Percentiles rank a stretch among this genome's conserved stretches.
phyloP scores from a whole-genome alignment of 2,797 vertebrate genomes.

The Girardinus metallicus region DNA sequence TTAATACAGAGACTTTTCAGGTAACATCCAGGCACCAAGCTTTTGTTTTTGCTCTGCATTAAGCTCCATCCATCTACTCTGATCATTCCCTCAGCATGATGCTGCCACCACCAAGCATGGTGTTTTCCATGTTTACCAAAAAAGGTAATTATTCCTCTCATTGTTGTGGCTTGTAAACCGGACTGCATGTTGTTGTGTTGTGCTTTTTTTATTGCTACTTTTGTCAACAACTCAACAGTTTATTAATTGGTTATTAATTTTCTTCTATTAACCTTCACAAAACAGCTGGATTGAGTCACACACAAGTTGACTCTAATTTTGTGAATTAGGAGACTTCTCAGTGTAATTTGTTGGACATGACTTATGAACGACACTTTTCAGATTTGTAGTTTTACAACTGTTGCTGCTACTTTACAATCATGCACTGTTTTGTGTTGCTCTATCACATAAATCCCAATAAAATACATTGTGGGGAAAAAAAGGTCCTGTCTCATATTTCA shows the following conservation, averaged over 20 bases:
- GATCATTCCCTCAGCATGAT: not conserved
- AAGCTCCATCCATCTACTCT: not conserved
- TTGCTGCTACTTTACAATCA: not conserved
- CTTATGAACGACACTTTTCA: not conserved
- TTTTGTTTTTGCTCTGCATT: not conserved
- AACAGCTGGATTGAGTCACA: not conserved
- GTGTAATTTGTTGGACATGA: not conserved
- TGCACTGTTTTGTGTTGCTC: not conserved
- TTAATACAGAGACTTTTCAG: not conserved
- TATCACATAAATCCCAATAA: not conserved
- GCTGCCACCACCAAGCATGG: not conserved
- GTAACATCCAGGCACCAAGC: not conserved
- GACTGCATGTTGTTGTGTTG: no score
- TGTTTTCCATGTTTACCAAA: no score
- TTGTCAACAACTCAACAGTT: no score
- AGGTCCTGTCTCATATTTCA: not conserved
- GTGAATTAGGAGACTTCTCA: not conserved
- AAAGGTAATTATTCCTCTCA: no score
- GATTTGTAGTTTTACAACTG: not conserved
- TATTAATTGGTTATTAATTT: no score
- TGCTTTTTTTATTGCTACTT: no score
- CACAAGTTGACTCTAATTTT: not conserved
- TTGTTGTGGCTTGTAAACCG: no score
- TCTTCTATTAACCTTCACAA: not conserved
- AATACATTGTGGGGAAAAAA: not conserved